phyloP scores from a whole-genome alignment of 2,797 vertebrate genomes.

The Tadarida brasiliensis region DNA sequence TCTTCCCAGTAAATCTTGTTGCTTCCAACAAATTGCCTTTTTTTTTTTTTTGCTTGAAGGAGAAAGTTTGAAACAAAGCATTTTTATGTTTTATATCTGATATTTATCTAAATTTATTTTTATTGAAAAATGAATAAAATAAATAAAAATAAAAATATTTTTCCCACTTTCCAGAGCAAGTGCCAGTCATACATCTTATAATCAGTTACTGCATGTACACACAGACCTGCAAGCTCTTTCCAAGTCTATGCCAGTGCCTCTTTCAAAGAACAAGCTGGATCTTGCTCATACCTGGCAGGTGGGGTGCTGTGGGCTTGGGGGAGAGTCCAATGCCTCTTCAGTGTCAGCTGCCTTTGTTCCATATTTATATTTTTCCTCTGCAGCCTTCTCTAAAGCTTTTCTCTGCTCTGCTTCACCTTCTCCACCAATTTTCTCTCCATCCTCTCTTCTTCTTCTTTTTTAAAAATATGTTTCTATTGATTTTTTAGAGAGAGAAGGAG shows the following conservation, averaged over 20 bases:
- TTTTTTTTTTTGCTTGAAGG: not conserved
- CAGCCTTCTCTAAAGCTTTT: not conserved
- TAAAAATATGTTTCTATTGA: no score
- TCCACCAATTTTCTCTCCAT: not conserved
- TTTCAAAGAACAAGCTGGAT: not conserved
- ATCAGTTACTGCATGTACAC: not conserved
- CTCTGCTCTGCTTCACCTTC: not conserved
- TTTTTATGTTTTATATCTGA: not conserved
- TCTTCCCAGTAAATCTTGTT: not conserved
- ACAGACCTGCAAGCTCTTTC: not conserved
- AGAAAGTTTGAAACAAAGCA: not conserved
- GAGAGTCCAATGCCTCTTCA: not conserved
- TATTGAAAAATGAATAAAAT: not conserved
- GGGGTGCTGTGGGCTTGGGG: accelerated
- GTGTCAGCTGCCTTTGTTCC: not conserved
- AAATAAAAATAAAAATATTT: not conserved
- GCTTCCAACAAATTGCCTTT: not conserved
- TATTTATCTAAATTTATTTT: not conserved
- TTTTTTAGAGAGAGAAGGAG: no score
- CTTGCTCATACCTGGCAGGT: not conserved
- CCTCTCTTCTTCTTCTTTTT: not conserved
- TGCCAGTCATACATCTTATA: not conserved
- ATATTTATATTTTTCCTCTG: not conserved
- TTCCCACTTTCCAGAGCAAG: not conserved
- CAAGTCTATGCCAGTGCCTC: not conserved